Percentiles rank a stretch among this genome's conserved stretches.
Evolutionary conservation across 2,888 invertebrate genomes (phyloP).

Genomic region (Lycia hirtaria): DNA sequence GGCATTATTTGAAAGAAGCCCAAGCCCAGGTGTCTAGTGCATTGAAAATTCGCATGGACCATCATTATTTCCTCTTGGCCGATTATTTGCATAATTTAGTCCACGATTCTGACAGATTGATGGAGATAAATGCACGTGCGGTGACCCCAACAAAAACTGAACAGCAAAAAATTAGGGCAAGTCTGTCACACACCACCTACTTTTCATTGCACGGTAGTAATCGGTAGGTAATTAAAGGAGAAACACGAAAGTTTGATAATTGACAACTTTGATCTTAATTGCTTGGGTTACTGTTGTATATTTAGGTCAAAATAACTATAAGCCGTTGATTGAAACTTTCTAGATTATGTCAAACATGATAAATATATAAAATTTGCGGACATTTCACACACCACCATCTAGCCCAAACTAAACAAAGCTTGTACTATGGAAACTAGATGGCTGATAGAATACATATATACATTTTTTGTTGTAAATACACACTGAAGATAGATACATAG

Average conservation of each 20-base stretch:
- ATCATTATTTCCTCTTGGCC: slow-evolving; percentile 45
- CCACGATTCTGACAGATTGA: slow-evolving; percentile 57
- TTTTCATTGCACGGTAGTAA: slow-evolving; percentile 46
- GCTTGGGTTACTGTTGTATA: not conserved
- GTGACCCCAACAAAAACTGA: slow-evolving; percentile 59
- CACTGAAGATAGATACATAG: too few relatives aligned
- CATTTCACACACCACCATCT: too few relatives aligned
- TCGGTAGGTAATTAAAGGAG: slow-evolving; percentile 28
- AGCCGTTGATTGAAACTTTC: not conserved
- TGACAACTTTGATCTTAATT: slow-evolving; percentile 21
- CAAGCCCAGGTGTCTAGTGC: too few relatives aligned
- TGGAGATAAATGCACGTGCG: slow-evolving; percentile 71
- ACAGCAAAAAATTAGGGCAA: slow-evolving; percentile 67
- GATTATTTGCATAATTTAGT: slow-evolving; percentile 60
- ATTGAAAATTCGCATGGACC: slow-evolving; percentile 25
- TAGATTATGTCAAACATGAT: too few relatives aligned
- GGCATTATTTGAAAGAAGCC: not conserved
- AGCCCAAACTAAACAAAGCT: too few relatives aligned
- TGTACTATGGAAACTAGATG: too few relatives aligned
- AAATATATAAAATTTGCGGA: too few relatives aligned
- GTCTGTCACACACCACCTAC: slow-evolving; percentile 61
- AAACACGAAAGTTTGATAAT: slow-evolving; percentile 31
- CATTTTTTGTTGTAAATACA: too few relatives aligned
- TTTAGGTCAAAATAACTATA: not conserved
- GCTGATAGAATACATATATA: too few relatives aligned